Evolutionary conservation across 2,888 invertebrate species (phyloP), one percentile per base, ranked within the genome.

Genomic region (Agonopterix subpropinquella): DNA sequence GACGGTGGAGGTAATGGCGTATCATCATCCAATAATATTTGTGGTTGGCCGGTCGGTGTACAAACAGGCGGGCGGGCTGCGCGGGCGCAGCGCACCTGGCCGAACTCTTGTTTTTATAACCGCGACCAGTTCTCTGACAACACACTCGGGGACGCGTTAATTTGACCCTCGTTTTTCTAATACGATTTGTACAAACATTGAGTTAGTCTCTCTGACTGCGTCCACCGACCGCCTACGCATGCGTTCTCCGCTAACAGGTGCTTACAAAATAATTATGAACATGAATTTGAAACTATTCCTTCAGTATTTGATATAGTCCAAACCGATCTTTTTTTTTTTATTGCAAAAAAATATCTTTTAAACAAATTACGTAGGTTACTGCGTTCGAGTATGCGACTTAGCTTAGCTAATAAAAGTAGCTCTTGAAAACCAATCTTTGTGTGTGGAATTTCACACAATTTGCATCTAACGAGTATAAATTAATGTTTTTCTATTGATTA

Each of bases 11-110:
- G 42, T 44, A 71, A 78, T 77, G 71, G 77, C 74, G 65, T 74
- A 79, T 79, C 78, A 77, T 76, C 74, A 67, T 79, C 63, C 77
- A 74, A 80, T 80, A 77, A 79, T 75, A 77, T 80, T 80, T 76
- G 75, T 59, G 11, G 44, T 41, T n/a, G 37, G 49, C 44, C 51
- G 49, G 50, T 28, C 44, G 49, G 18, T 46, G 28, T 5, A 28
- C 28, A 28, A 28, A 28, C 28, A 28, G 10, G 42, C 49, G 45
- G 39, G 36, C 7, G 44, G 41, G 45, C 36, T 11, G n/a, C 35
- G 44, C 36, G 36, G 37, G 52, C 53, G 58, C 59, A 65, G 52
- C 53, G 58, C 59, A 65, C 65, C 67, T 67, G 73, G 62, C 64
- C 67, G 56, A 28, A 67, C 39, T 66, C 70, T 70, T 77, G 73